phyloP scores from a whole-genome alignment of 2,113 vertebrate genomes.

The Geococcyx californianus region DNA sequence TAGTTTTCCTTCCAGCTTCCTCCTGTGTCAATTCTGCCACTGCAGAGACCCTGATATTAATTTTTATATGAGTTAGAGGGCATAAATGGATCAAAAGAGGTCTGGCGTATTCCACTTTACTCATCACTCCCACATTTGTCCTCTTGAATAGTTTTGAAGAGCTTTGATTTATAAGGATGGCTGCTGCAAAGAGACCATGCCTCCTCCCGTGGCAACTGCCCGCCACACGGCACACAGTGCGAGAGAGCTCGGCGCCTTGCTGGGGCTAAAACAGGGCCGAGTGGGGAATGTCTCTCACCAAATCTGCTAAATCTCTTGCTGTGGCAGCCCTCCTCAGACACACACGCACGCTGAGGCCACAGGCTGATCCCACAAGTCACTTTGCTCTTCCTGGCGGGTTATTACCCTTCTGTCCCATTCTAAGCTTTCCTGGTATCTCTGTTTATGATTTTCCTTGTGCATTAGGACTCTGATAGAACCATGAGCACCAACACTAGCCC shows the following conservation, averaged over 20 bases:
- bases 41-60: not conserved
- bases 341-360: not conserved
- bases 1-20: not conserved
- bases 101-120: not conserved
- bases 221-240: rapidly evolving
- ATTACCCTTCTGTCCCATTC: not conserved
- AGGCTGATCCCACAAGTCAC: not conserved
- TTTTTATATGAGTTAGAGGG: not conserved
- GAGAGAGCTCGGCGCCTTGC: not conserved
- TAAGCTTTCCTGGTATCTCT: not conserved
- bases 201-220: not conserved
- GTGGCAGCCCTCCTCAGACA: not conserved
- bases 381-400: not conserved
- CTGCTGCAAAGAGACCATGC: not conserved
- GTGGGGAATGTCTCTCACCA: not conserved
- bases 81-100: not conserved
- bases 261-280: not conserved
- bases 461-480: not conserved
- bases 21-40: not conserved
- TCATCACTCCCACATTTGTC: not conserved
- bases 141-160: not conserved
- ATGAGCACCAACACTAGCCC: not conserved
- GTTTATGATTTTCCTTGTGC: not conserved
- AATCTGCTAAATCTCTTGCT: not conserved
- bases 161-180: not conserved